Evolutionary conservation across 2,113 vertebrate species (phyloP).

Genomic region (Ellobius talpinus): DNA sequence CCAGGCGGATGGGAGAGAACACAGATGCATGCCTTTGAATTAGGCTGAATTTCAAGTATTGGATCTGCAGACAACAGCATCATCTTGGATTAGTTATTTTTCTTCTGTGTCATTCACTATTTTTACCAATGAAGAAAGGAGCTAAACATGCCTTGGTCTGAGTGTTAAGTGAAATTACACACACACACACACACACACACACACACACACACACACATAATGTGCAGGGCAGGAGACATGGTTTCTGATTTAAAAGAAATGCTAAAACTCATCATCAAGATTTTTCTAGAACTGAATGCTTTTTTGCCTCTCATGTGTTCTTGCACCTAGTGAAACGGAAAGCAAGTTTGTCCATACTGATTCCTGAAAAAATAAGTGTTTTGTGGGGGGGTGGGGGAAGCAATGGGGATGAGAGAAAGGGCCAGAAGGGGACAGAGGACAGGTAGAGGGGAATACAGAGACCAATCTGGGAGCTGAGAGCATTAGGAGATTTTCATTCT

Average conservation of each 20-base stretch:
- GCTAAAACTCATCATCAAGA: background rate
- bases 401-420: background rate
- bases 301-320: background rate
- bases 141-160: background rate
- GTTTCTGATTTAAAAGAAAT: background rate
- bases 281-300: background rate
- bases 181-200: background rate
- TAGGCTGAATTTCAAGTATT: background rate
- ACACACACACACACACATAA: background rate
- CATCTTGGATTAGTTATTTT: background rate
- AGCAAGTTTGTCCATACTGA: background rate
- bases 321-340: background rate
- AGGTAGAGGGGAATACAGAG: background rate
- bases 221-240: background rate
- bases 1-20: background rate
- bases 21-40: background rate
- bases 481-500: background rate
- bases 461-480: background rate
- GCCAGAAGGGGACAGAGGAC: background rate
- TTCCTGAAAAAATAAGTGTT: background rate
- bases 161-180: background rate
- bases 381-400: fast-evolving
- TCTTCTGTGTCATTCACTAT: background rate
- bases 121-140: background rate
- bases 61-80: background rate